Evolutionary conservation across 2,888 invertebrate species (phyloP).

Genomic region (Leptopilina myrica): DNA sequence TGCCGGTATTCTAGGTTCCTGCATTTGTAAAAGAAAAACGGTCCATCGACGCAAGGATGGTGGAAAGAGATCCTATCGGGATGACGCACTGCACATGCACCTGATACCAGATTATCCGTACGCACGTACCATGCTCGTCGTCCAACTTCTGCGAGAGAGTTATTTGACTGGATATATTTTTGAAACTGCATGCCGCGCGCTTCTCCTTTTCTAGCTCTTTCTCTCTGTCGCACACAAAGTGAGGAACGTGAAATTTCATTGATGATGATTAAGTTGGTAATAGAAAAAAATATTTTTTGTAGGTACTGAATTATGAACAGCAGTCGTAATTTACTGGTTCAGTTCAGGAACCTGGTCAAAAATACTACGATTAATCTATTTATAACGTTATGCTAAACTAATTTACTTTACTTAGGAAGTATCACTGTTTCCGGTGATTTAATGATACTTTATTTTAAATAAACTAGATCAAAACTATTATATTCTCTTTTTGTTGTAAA

Average conservation of each 20-base stretch:
- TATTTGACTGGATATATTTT: slow-evolving; percentile 70
- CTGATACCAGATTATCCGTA: slow-evolving; percentile 69
- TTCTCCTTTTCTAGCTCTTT: slow-evolving; percentile 1
- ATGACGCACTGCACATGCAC: slow-evolving; percentile 75
- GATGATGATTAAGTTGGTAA: slow-evolving; percentile 21
- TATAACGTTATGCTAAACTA: slow-evolving; percentile 16
- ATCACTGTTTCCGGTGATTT: slow-evolving; percentile 5
- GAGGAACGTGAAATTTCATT: not conserved
- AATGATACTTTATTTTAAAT: slow-evolving; percentile 12
- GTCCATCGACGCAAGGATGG: slow-evolving; percentile 32
- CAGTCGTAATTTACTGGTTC: slow-evolving; percentile 22
- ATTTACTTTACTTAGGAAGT: not conserved
- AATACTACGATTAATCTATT: slow-evolving; percentile 22
- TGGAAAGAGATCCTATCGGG: slow-evolving; percentile 71
- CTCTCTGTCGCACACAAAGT: not conserved
- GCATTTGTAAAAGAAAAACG: slow-evolving; percentile 47
- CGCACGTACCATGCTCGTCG: slow-evolving; percentile 52
- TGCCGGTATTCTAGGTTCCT: slow-evolving; percentile 54
- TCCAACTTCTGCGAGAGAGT: slow-evolving; percentile 41
- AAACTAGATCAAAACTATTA: not conserved
- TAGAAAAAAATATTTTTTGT: not conserved
- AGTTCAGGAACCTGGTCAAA: slow-evolving; percentile 15
- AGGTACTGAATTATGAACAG: slow-evolving; percentile 30
- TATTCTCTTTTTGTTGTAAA: too few relatives aligned
- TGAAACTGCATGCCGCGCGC: slow-evolving; percentile 57